Conservation (phyloP, 2,797 vertebrate species). For the Helicolenus hilgendorfi region DNA sequence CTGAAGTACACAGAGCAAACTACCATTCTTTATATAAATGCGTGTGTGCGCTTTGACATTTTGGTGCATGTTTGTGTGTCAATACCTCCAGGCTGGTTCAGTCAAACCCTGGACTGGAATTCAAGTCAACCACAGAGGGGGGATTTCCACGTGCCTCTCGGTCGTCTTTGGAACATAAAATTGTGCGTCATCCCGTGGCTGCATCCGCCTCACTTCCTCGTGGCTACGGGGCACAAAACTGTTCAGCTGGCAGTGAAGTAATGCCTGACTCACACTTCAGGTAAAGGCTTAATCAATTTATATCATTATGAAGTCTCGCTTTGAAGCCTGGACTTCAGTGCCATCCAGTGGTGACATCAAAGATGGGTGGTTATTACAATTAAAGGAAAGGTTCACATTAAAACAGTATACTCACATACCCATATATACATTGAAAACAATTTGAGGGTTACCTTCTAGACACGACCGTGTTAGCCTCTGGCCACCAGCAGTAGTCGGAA, state of each 20-base stretch:
- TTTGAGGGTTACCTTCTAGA: no score
- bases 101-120: slow-evolving; percentile 84
- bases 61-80: slow-evolving; percentile 44
- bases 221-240: slow-evolving; percentile 63
- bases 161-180: slow-evolving; percentile 62
- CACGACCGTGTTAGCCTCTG: no score
- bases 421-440: neutral
- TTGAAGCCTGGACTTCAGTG: slow-evolving; percentile 81
- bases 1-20: neutral
- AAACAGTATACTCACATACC: no score
- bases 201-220: slow-evolving; percentile 76
- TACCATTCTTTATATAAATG: slow-evolving; percentile 3
- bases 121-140: slow-evolving; percentile 79
- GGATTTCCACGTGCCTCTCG: slow-evolving; percentile 86
- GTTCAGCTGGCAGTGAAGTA: slow-evolving; percentile 75
- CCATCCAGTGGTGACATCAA: slow-evolving; percentile 85
- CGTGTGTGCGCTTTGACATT: slow-evolving; percentile 18
- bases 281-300: slow-evolving; percentile 74
- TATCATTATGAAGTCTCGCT: slow-evolving; percentile 52
- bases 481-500: no score
- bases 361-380: slow-evolving; percentile 24
- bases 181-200: slow-evolving; percentile 75
- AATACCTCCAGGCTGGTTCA: slow-evolving; percentile 80
- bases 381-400: neutral
- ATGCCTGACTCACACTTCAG: slow-evolving; percentile 76